These are phyloP conservation scores for Sebastes steindachneri DNA, from an alignment of 2,797 vertebrate species.

Conservation along the genomic window DNA sequence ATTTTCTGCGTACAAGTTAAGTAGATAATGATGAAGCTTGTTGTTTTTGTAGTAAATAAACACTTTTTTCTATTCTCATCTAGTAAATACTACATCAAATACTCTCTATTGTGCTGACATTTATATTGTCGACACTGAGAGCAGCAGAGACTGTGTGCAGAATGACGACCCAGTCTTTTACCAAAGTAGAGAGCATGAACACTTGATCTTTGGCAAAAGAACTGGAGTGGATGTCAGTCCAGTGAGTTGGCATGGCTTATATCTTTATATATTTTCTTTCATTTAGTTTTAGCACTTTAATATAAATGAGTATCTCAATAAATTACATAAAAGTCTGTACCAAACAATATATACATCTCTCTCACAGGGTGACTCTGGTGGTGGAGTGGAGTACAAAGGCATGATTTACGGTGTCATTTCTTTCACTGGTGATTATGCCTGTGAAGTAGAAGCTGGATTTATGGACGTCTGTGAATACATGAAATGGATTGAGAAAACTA, in stretches of 20 bases:
- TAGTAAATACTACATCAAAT: fast-evolving
- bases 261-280: no score
- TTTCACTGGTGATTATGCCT: no score
- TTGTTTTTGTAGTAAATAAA: no score
- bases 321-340: fast-evolving
- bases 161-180: fast-evolving
- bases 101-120: no score
- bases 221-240: fast-evolving
- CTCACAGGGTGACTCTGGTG: not conserved
- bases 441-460: fast-evolving
- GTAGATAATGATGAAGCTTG: no score
- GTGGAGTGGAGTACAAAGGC: fast-evolving
- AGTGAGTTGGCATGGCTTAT: no score
- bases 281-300: no score
- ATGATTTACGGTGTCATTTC: fast-evolving
- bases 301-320: no score
- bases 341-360: not conserved
- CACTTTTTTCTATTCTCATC: no score
- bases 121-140: fast-evolving
- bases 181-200: fast-evolving
- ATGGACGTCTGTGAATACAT: no score
- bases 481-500: fast-evolving
- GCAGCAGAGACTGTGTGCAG: fast-evolving
- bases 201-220: fast-evolving
- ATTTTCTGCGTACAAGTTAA: no score